Conservation (phyloP, 1,140 invertebrate species). For the Ylistrum balloti region DNA sequence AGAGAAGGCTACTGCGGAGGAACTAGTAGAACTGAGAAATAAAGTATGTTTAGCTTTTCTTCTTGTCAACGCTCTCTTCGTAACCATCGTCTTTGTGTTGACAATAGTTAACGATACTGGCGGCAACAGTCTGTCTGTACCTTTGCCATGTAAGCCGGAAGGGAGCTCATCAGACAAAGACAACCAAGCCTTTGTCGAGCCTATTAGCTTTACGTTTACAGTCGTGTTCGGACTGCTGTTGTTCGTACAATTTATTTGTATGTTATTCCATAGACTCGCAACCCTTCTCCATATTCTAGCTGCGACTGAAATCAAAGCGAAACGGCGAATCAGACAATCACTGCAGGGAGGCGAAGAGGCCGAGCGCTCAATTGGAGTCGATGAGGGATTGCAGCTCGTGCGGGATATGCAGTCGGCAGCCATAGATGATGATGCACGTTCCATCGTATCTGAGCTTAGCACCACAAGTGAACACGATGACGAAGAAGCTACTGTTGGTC, state of each 20-base stretch:
- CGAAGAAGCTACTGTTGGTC: not conserved
- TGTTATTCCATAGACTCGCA: constrained; percentile 83
- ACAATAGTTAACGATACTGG: constrained; percentile 65
- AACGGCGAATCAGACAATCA: constrained; percentile 53
- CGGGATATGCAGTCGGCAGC: constrained; percentile 64
- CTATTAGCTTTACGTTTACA: constrained; percentile 83
- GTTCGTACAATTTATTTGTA: constrained; percentile 83
- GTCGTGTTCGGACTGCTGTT: constrained; percentile 83
- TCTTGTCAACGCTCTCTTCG: constrained; percentile 78
- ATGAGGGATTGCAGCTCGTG: constrained; percentile 65
- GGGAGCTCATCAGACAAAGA: too few relatives aligned
- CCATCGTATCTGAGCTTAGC: constrained; percentile 42
- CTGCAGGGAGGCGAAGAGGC: constrained; percentile 41
- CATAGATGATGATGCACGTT: constrained; percentile 43
- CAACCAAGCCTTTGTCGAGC: constrained; percentile 77
- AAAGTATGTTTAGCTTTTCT: constrained; percentile 85
- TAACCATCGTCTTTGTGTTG: constrained; percentile 76
- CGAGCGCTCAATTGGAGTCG: constrained; percentile 53
- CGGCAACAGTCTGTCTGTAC: constrained; percentile 64
- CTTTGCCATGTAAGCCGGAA: constrained; percentile 58
- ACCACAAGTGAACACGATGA: constrained; percentile 46
- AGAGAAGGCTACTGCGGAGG: constrained; percentile 82
- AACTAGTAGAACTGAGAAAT: constrained; percentile 95
- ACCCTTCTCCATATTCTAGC: constrained; percentile 81
- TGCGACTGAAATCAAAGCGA: constrained; percentile 68